Base-by-base conservation (phyloP, 2,113 vertebrate species). In the Gallinago undulata region DNA sequence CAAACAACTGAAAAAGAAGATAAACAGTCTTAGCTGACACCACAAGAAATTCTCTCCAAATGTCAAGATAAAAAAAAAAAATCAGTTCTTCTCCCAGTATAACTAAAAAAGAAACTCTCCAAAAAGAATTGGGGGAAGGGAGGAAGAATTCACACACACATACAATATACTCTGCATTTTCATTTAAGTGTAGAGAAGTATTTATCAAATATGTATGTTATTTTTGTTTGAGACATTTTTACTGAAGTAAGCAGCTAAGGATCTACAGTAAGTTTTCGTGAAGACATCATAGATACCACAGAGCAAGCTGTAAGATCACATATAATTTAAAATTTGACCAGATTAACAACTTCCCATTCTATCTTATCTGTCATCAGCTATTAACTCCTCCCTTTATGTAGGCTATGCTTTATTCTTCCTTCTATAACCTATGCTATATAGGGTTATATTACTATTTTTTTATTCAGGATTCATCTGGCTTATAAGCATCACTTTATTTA, bases 1-100 rank as follows among this genome's bases (percentile, higher is more conserved):
- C 99, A 63, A 99, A 99, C 59, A 99, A 98, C 99, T 99, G 98
- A 68, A 97, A 97, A 94, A 89, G 90, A 97, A 91, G 88, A 97
- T n/a, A 35, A 63, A 96, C 45, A 85, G 48, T 75, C 92, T 98
- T 96, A 98, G 94, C 51, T 83, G 59, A 85, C 13, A 62, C 11
- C 28, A 64, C 24, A 74, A 75, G 35, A 59, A 90, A 55, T 15
- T 56, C 9, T 87, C 37, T 59, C 69, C 77, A 87, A 75, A 77
- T 39, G 78, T 9, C 53, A 83, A 39, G 28, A 37, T 28, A 85
- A 73, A 39, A 39, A 89, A 85, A 73, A 39, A 39, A 89, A 39
- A 80, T n/a, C 19, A 53, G 16, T 41, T 89, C 9, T 68, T 81
- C 24, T 73, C 35, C 68, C 35, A 55, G n/a, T 21, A 15, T 11